Evolutionary conservation across 1,140 invertebrate species (phyloP).

Genomic region (Leptinotarsa texana): DNA sequence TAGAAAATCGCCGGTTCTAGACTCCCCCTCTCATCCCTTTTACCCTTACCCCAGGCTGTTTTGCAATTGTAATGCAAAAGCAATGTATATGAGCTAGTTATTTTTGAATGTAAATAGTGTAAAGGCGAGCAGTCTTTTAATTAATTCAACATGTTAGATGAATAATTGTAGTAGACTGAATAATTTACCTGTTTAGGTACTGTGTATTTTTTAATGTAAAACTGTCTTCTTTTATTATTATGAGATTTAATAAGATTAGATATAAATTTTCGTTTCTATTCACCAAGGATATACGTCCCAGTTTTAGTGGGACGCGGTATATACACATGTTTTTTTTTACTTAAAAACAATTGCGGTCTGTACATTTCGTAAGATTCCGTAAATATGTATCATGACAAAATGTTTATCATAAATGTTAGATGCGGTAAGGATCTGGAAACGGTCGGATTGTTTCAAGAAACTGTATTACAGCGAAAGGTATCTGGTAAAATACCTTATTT

Average conservation of each 20-base stretch:
- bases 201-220: slow-evolving; percentile 56
- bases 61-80: slow-evolving; percentile 31
- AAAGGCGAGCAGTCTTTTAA: slow-evolving; percentile 53
- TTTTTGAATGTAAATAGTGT: slow-evolving; percentile 56
- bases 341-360: slow-evolving; percentile 51
- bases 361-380: slow-evolving; percentile 53
- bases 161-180: slow-evolving; percentile 56
- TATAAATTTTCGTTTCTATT: slow-evolving; percentile 44
- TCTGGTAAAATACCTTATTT: not conserved
- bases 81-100: slow-evolving; percentile 50
- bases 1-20: not conserved
- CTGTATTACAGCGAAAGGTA: not conserved
- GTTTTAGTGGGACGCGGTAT: slow-evolving; percentile 57
- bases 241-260: slow-evolving; percentile 36
- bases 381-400: slow-evolving; percentile 44
- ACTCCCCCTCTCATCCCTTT: not conserved
- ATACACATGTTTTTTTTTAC: slow-evolving; percentile 49
- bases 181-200: slow-evolving; percentile 50
- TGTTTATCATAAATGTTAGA: not conserved
- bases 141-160: slow-evolving; percentile 42
- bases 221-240: slow-evolving; percentile 43
- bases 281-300: slow-evolving; percentile 49
- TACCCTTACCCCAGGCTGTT: not conserved
- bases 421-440: not conserved
- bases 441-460: not conserved